These are phyloP conservation scores for Thripadectes ignobilis DNA, from an alignment of 2,797 vertebrate genomes.

Conservation along the genomic window DNA sequence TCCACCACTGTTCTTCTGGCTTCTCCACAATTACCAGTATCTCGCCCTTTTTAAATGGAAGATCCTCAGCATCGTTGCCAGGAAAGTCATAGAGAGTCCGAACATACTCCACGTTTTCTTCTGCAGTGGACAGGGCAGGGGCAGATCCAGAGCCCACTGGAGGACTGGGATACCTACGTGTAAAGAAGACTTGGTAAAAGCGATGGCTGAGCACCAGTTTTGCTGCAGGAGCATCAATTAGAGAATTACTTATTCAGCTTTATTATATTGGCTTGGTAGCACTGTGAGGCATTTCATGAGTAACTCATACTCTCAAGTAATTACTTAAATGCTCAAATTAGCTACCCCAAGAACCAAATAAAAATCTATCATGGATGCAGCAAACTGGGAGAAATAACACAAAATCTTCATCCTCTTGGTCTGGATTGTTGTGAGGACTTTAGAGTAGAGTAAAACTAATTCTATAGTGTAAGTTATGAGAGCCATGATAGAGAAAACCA, in stretches of 20 bases:
- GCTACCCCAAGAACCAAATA: background rate
- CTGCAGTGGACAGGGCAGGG: constrained; percentile 79
- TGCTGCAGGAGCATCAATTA: background rate
- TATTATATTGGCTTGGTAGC: background rate
- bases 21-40: constrained; percentile 94
- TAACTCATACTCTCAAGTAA: background rate
- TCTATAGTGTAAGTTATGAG: background rate
- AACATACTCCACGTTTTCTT: constrained; percentile 93
- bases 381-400: background rate
- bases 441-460: background rate
- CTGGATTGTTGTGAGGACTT: background rate
- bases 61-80: constrained; percentile 95
- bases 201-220: background rate
- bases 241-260: background rate
- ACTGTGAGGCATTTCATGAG: background rate
- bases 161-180: constrained; percentile 86
- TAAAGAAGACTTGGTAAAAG: background rate
- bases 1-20: constrained; percentile 99
- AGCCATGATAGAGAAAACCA: background rate
- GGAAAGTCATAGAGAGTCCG: constrained; percentile 98
- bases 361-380: background rate
- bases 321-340: background rate
- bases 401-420: background rate
- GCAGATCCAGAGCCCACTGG: constrained; percentile 80
- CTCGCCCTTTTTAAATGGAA: constrained; percentile 97